Percentiles rank a stretch among this genome's conserved stretches.
Conservation (phyloP, 2,888 invertebrate species). For the Falcaria lacertinaria region DNA sequence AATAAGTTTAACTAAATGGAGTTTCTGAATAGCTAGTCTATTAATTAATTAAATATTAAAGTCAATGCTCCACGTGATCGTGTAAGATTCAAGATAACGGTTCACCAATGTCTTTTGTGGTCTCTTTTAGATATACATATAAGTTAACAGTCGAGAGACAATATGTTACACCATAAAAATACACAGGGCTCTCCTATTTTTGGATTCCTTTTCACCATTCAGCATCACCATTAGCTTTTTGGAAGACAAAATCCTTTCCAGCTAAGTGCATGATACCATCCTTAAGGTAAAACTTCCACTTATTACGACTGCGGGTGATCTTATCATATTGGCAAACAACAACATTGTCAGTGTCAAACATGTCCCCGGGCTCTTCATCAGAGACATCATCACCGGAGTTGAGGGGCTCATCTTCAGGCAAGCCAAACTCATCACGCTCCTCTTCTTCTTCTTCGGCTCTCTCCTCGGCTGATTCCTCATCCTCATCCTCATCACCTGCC, state of each 20-base stretch:
- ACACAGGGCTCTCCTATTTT: constrained; percentile 50
- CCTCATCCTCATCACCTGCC: constrained; percentile 85
- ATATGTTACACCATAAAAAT: constrained; percentile 54
- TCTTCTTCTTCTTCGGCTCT: constrained; percentile 83
- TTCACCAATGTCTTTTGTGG: constrained; percentile 34
- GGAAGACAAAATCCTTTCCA: constrained; percentile 99
- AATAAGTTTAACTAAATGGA: not conserved
- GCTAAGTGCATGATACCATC: constrained; percentile 99
- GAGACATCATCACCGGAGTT: constrained; percentile 99
- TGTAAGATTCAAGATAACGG: constrained; percentile 30
- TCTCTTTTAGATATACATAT: constrained; percentile 33
- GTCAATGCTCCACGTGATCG: constrained; percentile 11
- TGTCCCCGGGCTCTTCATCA: constrained; percentile 95
- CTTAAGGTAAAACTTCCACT: constrained; percentile 99
- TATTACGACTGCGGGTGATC: constrained; percentile 98
- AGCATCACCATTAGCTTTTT: constrained; percentile 99
- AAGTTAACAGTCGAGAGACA: constrained; percentile 40
- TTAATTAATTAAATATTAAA: constrained; percentile 11
- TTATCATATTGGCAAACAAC: constrained; percentile 99
- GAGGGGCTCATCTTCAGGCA: constrained; percentile 90
- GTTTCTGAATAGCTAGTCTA: not conserved
- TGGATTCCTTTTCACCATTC: constrained; percentile 89
- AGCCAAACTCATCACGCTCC: constrained; percentile 84
- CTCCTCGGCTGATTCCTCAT: constrained; percentile 87
- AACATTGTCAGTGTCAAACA: constrained; percentile 99